These are phyloP conservation scores for Acanthis flammea DNA, from an alignment of 2,797 vertebrate species.

Conservation along the genomic window DNA sequence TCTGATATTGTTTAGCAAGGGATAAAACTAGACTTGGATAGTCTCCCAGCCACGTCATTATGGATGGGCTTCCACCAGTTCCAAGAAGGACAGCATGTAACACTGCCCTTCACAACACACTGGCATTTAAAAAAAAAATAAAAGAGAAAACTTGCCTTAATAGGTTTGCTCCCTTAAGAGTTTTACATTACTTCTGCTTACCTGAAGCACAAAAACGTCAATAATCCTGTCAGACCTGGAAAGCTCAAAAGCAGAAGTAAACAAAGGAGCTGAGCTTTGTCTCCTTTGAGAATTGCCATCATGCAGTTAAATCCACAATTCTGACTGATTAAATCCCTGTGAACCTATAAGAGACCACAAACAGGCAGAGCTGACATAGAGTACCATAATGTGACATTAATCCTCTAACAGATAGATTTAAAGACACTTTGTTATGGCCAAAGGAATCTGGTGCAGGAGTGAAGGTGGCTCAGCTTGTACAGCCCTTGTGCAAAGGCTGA, in stretches of 20 bases:
- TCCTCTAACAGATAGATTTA: background rate
- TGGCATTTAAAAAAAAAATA: background rate
- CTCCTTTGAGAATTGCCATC: background rate
- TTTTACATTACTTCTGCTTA: background rate
- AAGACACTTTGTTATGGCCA: background rate
- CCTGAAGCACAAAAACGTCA: background rate
- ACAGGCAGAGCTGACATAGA: background rate
- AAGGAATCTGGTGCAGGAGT: background rate
- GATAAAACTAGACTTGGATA: background rate
- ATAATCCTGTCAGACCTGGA: background rate
- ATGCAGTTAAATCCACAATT: background rate
- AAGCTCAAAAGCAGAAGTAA: background rate
- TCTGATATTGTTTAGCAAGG: background rate
- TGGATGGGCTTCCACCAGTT: background rate
- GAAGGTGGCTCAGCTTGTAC: background rate
- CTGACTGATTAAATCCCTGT: background rate
- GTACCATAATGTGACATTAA: background rate
- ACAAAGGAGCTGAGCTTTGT: background rate
- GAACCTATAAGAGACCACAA: background rate
- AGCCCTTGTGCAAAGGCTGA: background rate
- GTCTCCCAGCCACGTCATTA: accelerated
- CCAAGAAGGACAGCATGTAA: background rate
- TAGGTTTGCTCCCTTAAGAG: background rate
- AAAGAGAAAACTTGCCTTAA: background rate
- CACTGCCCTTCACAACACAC: background rate